phyloP scores from a whole-genome alignment of 37 sponge, comb jelly and placozoan genomes.

The Amphimedon queenslandica region DNA sequence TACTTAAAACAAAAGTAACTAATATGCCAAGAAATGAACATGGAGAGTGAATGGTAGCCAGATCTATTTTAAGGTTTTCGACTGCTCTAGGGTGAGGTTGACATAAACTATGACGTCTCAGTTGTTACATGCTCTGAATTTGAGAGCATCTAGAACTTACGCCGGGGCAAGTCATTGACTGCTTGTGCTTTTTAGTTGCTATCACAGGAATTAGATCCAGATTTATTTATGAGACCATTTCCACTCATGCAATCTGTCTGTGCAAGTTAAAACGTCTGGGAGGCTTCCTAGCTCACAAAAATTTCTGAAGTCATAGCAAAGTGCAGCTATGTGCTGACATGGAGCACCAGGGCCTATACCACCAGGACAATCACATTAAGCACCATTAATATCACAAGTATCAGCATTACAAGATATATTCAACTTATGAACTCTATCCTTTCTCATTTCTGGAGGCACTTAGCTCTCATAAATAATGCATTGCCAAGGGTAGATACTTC shows the following conservation, averaged over 20 bases:
- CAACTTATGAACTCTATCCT: slow-evolving; percentile 25
- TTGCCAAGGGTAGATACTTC: not conserved
- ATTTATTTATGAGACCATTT: slow-evolving; percentile 14
- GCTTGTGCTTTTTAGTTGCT: too few relatives aligned
- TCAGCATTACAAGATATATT: not conserved
- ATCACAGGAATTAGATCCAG: slow-evolving; percentile 26
- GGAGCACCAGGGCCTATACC: slow-evolving; percentile 32
- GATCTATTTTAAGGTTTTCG: too few relatives aligned
- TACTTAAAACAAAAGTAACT: too few relatives aligned
- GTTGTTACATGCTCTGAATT: too few relatives aligned
- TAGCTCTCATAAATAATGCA: not conserved
- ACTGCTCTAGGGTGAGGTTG: too few relatives aligned
- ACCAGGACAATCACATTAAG: slow-evolving; percentile 53
- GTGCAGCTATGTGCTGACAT: slow-evolving; percentile 47
- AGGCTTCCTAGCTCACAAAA: not conserved
- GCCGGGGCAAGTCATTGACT: too few relatives aligned
- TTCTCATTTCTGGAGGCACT: slow-evolving; percentile 41
- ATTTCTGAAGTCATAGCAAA: slow-evolving; percentile 17
- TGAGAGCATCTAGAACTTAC: too few relatives aligned
- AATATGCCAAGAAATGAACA: too few relatives aligned
- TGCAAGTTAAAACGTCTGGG: slow-evolving; percentile 6
- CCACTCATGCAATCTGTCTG: slow-evolving; percentile 28
- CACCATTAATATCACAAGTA: slow-evolving; percentile 20
- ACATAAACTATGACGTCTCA: too few relatives aligned
- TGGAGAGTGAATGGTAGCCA: too few relatives aligned